Conservation (phyloP, 2,797 vertebrate genomes). For the Hybognathus amarus region DNA sequence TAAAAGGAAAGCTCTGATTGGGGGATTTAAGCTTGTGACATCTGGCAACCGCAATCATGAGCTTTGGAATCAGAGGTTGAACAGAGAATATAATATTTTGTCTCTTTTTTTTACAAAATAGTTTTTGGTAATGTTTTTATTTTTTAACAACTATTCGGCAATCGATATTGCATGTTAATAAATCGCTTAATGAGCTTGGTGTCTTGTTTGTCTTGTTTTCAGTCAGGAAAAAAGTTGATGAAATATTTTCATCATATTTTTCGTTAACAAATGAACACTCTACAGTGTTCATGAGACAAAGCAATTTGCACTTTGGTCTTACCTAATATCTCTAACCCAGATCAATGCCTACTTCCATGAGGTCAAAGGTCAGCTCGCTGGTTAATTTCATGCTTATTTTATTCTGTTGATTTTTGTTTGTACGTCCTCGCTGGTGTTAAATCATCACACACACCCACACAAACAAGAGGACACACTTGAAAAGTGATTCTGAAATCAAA, state of each 20-base stretch:
- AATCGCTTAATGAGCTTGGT: background rate
- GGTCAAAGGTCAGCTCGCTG: constrained; percentile 47
- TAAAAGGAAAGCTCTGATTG: background rate
- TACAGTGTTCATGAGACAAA: background rate
- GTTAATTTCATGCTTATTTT: constrained; percentile 30
- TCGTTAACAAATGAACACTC: background rate
- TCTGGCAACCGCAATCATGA: background rate
- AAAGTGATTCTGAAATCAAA: constrained; percentile 79
- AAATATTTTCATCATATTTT: background rate
- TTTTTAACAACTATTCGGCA: too few species aligned
- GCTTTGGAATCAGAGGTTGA: background rate
- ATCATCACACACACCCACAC: constrained; percentile 60
- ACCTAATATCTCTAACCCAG: background rate
- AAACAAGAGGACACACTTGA: constrained; percentile 69
- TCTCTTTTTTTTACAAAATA: background rate
- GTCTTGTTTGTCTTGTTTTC: background rate
- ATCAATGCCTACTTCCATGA: constrained; percentile 64
- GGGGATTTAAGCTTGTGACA: background rate
- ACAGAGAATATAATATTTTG: background rate
- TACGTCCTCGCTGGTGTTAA: constrained; percentile 26
- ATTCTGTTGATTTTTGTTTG: constrained; percentile 18
- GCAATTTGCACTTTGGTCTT: background rate
- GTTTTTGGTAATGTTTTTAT: background rate
- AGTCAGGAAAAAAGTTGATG: background rate
- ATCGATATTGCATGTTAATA: background rate